A percentile compares a stretch with the other conserved stretches of the same genome.
These are phyloP conservation scores for Ranitomeya variabilis DNA, from an alignment of 2,113 vertebrate species.

Conservation along the genomic window DNA sequence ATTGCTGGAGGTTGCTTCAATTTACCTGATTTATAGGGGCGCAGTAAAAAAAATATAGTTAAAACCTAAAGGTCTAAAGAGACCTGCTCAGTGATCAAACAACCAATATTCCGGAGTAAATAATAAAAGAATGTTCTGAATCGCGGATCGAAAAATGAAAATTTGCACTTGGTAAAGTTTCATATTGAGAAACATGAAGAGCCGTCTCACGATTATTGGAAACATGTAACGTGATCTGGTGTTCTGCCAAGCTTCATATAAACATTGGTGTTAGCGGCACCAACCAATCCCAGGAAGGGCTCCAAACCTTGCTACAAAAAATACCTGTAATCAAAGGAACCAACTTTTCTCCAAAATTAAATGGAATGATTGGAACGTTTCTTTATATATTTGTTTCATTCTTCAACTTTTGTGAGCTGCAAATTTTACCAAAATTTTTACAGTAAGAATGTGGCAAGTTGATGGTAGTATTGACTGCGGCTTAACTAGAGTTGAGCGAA, in stretches of 20 bases:
- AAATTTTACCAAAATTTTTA: no score
- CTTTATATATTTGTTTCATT: no score
- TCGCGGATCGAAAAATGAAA: background rate
- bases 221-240: background rate
- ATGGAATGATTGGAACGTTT: no score
- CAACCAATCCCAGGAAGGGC: background rate
- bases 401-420: no score
- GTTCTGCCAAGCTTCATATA: background rate
- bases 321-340: background rate
- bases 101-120: background rate
- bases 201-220: background rate
- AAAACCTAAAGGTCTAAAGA: background rate
- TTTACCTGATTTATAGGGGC: slow-evolving; percentile 28
- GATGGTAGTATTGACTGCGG: no score
- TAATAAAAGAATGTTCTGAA: background rate
- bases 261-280: background rate
- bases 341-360: background rate
- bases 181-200: background rate
- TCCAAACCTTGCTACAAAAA: background rate
- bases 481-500: no score
- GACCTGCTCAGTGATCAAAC: background rate
- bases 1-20: slow-evolving; percentile 15
- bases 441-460: no score
- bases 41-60: background rate
- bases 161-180: background rate